A percentile compares a stretch with the other conserved stretches of the same genome.
These are phyloP conservation scores for Thyatira batis DNA, from an alignment of 2,888 invertebrate species.

Conservation along the genomic window DNA sequence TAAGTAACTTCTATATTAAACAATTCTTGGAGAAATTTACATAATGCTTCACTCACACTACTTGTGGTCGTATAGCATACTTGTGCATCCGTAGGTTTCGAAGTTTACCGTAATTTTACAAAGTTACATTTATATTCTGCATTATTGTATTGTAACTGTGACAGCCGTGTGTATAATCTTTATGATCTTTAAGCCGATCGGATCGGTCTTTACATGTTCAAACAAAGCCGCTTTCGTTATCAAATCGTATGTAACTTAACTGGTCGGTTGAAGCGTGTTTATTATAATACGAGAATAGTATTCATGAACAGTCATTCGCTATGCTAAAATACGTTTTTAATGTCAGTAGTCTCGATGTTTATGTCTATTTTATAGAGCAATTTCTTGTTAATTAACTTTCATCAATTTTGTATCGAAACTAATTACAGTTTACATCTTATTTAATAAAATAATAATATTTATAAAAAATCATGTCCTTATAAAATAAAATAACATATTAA, in stretches of 20 bases:
- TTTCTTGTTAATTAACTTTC: conserved; percentile 1
- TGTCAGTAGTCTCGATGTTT: conserved; percentile 14
- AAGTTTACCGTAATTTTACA: not conserved
- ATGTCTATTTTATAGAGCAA: conserved; percentile 8
- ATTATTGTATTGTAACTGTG: not conserved
- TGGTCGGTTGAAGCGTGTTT: conserved; percentile 44
- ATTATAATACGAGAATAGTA: conserved; percentile 28
- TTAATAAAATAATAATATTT: not conserved
- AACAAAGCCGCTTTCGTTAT: conserved; percentile 73
- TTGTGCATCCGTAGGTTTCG: too few species aligned
- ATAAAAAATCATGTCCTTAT: not conserved
- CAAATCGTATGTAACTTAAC: conserved; percentile 61
- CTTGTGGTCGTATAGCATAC: too few species aligned
- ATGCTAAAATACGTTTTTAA: conserved; percentile 6
- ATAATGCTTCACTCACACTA: too few species aligned
- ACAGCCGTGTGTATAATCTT: conserved; percentile 46
- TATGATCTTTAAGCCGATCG: conserved; percentile 58
- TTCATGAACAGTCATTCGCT: conserved; percentile 17
- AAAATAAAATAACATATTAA: too few species aligned
- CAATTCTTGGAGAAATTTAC: too few species aligned
- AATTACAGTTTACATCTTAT: not conserved
- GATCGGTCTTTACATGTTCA: conserved; percentile 58
- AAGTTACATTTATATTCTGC: not conserved
- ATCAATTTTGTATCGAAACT: not conserved
- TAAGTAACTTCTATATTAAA: too few species aligned